Evolutionary conservation across 2,797 vertebrate genomes (phyloP).

Genomic region (Enteromius radiatus): DNA sequence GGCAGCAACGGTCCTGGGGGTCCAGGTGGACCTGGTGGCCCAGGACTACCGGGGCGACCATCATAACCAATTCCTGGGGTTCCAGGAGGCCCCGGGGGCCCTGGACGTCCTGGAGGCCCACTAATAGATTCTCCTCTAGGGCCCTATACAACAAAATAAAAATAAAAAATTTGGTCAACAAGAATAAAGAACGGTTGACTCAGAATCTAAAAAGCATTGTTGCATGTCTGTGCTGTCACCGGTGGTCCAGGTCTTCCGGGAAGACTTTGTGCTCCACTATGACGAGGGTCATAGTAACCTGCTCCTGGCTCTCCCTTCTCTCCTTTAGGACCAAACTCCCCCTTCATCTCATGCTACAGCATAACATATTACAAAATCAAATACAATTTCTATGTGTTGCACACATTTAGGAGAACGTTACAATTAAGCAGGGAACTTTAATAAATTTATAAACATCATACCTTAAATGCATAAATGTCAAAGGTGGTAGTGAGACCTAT

Average conservation of each 20-base stretch:
- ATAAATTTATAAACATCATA: conserved; percentile 41
- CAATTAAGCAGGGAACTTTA: background rate
- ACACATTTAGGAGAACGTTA: background rate
- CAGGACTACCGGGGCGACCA: conserved; percentile 83
- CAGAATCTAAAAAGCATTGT: background rate
- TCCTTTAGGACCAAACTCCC: conserved; percentile 83
- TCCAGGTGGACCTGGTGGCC: conserved; percentile 78
- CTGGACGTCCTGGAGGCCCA: conserved; percentile 72
- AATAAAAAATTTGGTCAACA: background rate
- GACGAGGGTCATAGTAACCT: conserved; percentile 75
- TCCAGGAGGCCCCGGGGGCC: conserved; percentile 77
- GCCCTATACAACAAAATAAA: conserved; percentile 28
- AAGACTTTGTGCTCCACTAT: conserved; percentile 71
- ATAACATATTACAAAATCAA: conserved; percentile 3
- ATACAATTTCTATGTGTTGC: background rate
- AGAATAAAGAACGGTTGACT: background rate
- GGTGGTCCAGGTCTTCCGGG: conserved; percentile 79
- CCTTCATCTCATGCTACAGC: conserved; percentile 79
- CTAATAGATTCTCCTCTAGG: conserved; percentile 52
- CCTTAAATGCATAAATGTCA: conserved; percentile 72
- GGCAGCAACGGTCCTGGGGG: conserved; percentile 71
- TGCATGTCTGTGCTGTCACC: conserved; percentile 64
- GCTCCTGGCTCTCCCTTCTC: conserved; percentile 86
- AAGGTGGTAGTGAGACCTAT: conserved; percentile 67
- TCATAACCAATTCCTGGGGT: conserved; percentile 83